A percentile compares a stretch with the other conserved stretches of the same genome.
Conservation (phyloP, 2,797 vertebrate species). For the Leucoraja ocellata region DNA sequence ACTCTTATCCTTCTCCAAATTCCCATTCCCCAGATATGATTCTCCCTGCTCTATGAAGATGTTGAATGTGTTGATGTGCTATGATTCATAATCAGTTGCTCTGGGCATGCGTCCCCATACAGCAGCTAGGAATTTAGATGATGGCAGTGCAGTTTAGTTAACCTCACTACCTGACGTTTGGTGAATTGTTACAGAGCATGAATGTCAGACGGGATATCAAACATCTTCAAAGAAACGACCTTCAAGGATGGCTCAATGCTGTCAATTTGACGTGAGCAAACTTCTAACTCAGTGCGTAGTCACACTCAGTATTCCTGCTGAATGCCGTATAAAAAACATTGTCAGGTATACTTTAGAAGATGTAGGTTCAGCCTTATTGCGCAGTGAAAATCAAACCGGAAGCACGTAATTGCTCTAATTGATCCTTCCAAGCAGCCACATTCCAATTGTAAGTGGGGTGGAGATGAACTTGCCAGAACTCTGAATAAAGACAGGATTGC, state of each 20-base stretch:
- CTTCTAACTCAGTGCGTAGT: neutral
- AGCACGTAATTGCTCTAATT: neutral
- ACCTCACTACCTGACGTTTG: neutral
- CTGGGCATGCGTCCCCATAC: neutral
- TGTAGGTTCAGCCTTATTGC: neutral
- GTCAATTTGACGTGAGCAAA: neutral
- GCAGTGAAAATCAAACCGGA: neutral
- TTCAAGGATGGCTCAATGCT: neutral
- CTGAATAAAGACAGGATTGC: neutral
- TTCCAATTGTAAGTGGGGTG: slow-evolving; percentile 12
- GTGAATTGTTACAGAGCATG: neutral
- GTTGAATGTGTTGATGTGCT: neutral
- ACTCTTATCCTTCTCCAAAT: too few species aligned
- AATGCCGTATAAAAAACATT: neutral
- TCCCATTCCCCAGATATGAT: neutral
- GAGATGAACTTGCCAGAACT: neutral
- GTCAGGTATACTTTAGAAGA: too few species aligned
- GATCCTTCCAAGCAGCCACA: neutral
- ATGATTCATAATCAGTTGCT: neutral
- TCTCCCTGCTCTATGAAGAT: neutral
- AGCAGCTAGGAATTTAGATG: neutral
- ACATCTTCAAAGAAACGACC: neutral
- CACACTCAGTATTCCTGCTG: neutral
- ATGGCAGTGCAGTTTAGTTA: neutral
- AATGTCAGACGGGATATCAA: neutral